These are phyloP conservation scores for Alligator mississippiensis DNA, from an alignment of 2,113 vertebrate species.

Conservation along the genomic window DNA sequence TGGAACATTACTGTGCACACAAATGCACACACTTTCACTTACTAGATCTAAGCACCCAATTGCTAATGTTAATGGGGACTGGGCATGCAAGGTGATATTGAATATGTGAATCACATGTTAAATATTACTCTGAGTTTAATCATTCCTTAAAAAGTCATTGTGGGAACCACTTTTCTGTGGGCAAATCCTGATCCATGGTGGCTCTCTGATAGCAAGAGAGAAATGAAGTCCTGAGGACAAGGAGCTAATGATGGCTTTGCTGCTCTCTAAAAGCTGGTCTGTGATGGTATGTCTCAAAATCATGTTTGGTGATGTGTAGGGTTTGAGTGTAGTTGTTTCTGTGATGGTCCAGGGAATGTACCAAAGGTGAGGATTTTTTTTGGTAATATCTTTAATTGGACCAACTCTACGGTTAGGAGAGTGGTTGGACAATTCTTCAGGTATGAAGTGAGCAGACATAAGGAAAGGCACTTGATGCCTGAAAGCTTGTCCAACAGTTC, in stretches of 20 bases:
- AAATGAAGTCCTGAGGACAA: background rate
- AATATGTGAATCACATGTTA: background rate
- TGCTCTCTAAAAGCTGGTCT: background rate
- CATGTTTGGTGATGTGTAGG: background rate
- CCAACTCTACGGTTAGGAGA: too few species aligned
- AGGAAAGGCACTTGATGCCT: too few species aligned
- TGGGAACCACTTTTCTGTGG: background rate
- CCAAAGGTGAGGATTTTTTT: too few species aligned
- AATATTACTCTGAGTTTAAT: background rate
- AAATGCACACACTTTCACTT: background rate
- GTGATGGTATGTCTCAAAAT: background rate
- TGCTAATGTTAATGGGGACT: background rate
- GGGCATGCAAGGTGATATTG: background rate
- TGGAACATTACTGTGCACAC: background rate
- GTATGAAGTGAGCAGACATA: too few species aligned
- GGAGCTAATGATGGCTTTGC: background rate
- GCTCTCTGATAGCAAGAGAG: background rate
- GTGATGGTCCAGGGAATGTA: too few species aligned
- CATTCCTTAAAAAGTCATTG: background rate
- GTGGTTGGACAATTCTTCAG: too few species aligned
- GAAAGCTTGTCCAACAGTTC: too few species aligned
- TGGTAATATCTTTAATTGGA: too few species aligned
- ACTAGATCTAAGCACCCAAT: background rate
- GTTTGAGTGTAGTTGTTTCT: too few species aligned
- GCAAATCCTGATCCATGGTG: background rate